phyloP scores from a whole-genome alignment of 2,888 invertebrate species.

The Phaonia tiefii region DNA sequence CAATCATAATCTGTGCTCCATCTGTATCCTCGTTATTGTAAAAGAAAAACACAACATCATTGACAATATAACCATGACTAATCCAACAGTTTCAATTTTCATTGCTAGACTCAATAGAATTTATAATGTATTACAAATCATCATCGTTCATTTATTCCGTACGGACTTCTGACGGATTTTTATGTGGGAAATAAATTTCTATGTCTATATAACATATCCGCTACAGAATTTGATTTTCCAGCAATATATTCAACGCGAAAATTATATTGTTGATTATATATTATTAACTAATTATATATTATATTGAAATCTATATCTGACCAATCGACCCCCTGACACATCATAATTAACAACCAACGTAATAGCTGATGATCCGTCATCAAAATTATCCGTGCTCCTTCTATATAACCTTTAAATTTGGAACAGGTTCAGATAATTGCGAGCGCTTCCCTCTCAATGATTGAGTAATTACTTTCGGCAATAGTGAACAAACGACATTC shows the following conservation, averaged over 20 bases:
- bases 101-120: too few relatives aligned
- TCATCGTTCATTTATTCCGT: not conserved
- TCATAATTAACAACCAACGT: not conserved
- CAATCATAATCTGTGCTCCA: not conserved
- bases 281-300: too few relatives aligned
- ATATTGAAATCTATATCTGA: too few relatives aligned
- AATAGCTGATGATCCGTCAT: too few relatives aligned
- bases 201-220: not conserved
- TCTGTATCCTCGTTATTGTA: not conserved
- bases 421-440: not conserved
- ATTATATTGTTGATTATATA: not conserved
- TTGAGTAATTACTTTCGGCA: not conserved
- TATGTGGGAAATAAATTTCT: slow-evolving; percentile 2
- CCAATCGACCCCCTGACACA: not conserved
- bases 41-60: not conserved
- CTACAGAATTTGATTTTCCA: too few relatives aligned
- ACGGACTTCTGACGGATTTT: too few relatives aligned
- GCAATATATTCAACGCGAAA: not conserved
- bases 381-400: too few relatives aligned
- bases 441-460: too few relatives aligned
- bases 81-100: not conserved
- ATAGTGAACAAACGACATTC: not conserved
- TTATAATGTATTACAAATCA: too few relatives aligned
- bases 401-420: not conserved
- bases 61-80: not conserved